Evolutionary conservation across 2,113 vertebrate genomes (phyloP).

Genomic region (Etheostoma spectabile): DNA sequence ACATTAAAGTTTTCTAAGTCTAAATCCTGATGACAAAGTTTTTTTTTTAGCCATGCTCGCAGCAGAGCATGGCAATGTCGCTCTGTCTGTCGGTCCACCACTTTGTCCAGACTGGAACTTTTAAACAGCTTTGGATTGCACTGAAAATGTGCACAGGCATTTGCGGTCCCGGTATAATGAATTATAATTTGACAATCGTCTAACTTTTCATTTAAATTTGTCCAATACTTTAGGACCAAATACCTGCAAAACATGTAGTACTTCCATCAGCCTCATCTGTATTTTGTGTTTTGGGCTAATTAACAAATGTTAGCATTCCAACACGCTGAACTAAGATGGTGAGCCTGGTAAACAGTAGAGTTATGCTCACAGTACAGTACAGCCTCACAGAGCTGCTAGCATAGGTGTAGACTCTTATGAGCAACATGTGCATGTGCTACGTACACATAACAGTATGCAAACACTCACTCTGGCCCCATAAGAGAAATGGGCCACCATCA

Average conservation of each 20-base stretch:
- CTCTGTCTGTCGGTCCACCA: not conserved
- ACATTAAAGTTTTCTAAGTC: too few relatives aligned
- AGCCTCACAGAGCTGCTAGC: constrained; percentile 11
- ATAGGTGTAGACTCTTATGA: not conserved
- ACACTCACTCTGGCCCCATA: not conserved
- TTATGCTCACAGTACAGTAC: not conserved
- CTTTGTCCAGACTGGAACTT: not conserved
- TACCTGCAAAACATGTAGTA: not conserved
- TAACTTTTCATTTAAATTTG: not conserved
- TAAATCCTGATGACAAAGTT: not conserved
- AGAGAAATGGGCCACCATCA: constrained; percentile 47
- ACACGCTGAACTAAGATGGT: not conserved
- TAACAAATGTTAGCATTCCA: not conserved
- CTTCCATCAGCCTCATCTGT: not conserved
- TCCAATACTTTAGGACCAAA: not conserved
- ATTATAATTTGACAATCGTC: not conserved
- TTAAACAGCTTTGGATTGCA: not conserved
- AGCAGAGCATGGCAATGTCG: too few relatives aligned
- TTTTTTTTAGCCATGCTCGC: not conserved
- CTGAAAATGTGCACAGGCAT: not conserved
- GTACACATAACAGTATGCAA: constrained; percentile 21
- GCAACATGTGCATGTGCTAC: constrained; percentile 13
- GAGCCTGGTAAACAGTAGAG: not conserved
- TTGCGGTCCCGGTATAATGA: not conserved
- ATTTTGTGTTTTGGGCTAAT: not conserved